Evolutionary conservation across 2,888 invertebrate species (phyloP).

Genomic region (Agrotis puta): DNA sequence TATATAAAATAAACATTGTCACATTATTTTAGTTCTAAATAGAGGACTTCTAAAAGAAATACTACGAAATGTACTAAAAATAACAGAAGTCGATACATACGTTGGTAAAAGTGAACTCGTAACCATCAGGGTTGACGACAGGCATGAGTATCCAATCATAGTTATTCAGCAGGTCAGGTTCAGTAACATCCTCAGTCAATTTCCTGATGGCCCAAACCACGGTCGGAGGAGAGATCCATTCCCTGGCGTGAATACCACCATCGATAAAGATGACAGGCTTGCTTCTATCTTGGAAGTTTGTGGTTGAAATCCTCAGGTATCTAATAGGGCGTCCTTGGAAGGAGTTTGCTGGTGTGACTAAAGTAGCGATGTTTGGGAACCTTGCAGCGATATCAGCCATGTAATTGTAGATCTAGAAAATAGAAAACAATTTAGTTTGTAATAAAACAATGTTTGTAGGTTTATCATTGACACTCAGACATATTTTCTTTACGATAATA

Average conservation of each 20-base stretch:
- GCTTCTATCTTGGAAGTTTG: conserved; percentile 79
- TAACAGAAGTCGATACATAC: conserved; percentile 57
- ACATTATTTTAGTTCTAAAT: too few species aligned
- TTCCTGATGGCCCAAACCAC: conserved; percentile 92
- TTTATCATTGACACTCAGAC: neutral
- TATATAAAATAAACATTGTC: too few species aligned
- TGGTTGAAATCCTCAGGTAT: conserved; percentile 91
- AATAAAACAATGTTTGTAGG: neutral
- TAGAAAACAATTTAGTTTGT: neutral
- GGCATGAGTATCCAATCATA: conserved; percentile 93
- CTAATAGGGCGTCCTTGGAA: conserved; percentile 90
- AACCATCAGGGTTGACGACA: conserved; percentile 94
- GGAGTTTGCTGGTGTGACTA: conserved; percentile 88
- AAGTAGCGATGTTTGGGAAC: conserved; percentile 85
- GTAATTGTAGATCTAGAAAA: conserved; percentile 78
- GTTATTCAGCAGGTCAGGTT: conserved; percentile 88
- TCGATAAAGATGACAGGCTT: conserved; percentile 92
- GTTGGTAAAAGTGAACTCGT: conserved; percentile 89
- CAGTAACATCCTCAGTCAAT: conserved; percentile 91
- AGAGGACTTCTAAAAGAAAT: too few species aligned
- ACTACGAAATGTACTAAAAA: neutral
- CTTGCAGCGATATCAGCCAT: conserved; percentile 80
- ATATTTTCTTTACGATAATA: neutral
- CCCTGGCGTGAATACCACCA: conserved; percentile 92
- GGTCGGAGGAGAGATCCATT: conserved; percentile 93